Conservation (phyloP, 2,113 vertebrate species). For the Elephas maximus region DNA sequence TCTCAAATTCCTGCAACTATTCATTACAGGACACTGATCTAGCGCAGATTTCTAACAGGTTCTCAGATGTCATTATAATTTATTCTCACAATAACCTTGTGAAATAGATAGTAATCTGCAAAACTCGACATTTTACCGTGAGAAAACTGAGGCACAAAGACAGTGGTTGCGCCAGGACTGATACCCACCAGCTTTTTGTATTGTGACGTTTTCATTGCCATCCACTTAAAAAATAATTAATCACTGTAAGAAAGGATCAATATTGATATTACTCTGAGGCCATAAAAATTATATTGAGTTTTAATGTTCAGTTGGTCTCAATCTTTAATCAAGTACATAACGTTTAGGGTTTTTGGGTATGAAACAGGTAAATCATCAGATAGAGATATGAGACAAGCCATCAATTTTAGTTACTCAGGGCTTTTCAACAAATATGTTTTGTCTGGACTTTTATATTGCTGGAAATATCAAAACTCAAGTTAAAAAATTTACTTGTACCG, state of each 20-base stretch:
- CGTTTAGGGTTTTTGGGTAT: background rate
- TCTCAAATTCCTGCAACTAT: background rate
- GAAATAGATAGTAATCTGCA: background rate
- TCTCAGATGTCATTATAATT: background rate
- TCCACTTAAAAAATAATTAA: background rate
- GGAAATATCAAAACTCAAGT: background rate
- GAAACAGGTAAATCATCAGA: background rate
- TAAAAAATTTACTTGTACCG: background rate
- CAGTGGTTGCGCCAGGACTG: background rate
- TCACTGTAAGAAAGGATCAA: background rate
- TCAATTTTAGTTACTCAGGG: background rate
- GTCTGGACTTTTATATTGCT: background rate
- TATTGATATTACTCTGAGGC: background rate
- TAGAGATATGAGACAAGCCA: background rate
- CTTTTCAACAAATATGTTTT: background rate
- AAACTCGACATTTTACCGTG: background rate
- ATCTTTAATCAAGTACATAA: background rate
- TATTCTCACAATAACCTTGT: background rate
- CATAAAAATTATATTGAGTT: background rate
- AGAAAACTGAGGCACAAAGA: background rate
- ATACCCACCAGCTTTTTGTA: background rate
- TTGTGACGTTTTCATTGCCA: background rate
- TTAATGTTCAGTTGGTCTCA: background rate
- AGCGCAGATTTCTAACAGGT: background rate
- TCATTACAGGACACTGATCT: background rate